Base-by-base conservation (phyloP, 2,888 invertebrate genomes). In the Apamea crenata region DNA sequence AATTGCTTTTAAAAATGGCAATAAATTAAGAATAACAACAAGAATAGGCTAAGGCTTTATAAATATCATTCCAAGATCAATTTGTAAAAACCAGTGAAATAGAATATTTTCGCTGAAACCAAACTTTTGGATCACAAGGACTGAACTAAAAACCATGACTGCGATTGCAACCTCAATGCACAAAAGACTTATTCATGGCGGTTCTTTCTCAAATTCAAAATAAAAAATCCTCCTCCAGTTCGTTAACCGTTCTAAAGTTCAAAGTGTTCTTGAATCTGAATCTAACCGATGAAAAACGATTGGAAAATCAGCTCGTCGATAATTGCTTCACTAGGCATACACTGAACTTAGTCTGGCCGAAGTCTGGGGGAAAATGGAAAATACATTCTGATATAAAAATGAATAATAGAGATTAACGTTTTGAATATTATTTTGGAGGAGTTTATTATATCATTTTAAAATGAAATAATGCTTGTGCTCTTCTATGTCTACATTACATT, bases 281-380 rank as follows among this genome's bases (percentile, higher is more conserved):
- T 74, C 25, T 53, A 74, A 74, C 73, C 67, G 47, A 63, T 67
- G 67, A 71, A 84, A 87, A 84, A 70, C 70, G 53, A 68, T 76
- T n/a, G 66, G 74, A 84, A 79, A 77, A 74, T 67, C 65, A 87
- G 66, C 32, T 76, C 53, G 12, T 87, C 53, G 47, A 70, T 85
- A 83, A 88, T 83, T 80, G 84, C 83, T 83, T 76, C 78, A 82
- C 78, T 80, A 78, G 40, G 66, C 74, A 74, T 67, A 65, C 47
- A 79, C 70, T 70, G 70, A 85, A 82, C 67, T 79, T 71, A 50
- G 77, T 61, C 77, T 78, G 66, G 61, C 32, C 12, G 25, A 32
- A 67, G 61, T 67, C 77, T 74, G 63, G n/a, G n/a, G 29, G n/a
- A 68, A 59, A 80, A 75, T 68, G 44, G 32, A 65, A 74, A 75